Percentiles rank a stretch among this genome's conserved stretches.
These are phyloP conservation scores for Perca fluviatilis DNA, from an alignment of 2,113 vertebrate species.

Conservation along the genomic window DNA sequence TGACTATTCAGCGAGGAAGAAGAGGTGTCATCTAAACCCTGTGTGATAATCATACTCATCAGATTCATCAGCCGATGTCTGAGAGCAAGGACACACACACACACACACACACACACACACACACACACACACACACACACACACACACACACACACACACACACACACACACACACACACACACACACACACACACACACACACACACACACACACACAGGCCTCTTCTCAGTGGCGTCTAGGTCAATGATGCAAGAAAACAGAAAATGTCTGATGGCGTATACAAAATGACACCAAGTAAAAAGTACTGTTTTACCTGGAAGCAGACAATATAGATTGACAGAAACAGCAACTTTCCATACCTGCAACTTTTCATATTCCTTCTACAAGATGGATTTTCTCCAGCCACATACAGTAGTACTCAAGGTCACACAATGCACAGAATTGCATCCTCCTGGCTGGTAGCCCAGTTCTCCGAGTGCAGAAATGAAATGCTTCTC, in stretches of 20 bases:
- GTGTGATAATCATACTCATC: slow-evolving; percentile 65
- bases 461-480: slow-evolving; percentile 37
- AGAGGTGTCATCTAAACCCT: slow-evolving; percentile 27
- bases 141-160: slow-evolving; percentile 5
- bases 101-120: slow-evolving; percentile 1
- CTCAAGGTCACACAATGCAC: slow-evolving; percentile 61
- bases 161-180: slow-evolving; percentile 4
- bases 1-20: slow-evolving; percentile 37
- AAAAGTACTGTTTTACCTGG: background rate
- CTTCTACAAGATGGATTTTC: slow-evolving; percentile 1
- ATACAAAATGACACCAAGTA: background rate
- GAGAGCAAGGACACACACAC: slow-evolving; percentile 35
- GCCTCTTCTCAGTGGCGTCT: slow-evolving; percentile 14
- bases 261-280: background rate
- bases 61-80: slow-evolving; percentile 53
- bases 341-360: background rate
- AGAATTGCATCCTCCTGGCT: slow-evolving; percentile 46
- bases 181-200: slow-evolving; percentile 7
- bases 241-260: slow-evolving; percentile 24
- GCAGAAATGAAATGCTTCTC: slow-evolving; percentile 43
- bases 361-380: background rate
- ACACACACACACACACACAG: slow-evolving; percentile 4
- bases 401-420: slow-evolving; percentile 21
- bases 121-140: slow-evolving; percentile 9
- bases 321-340: background rate